Evolutionary conservation across 92 coral and sea anemone genomes (phyloP).

Genomic region (Blastomussa wellsi): DNA sequence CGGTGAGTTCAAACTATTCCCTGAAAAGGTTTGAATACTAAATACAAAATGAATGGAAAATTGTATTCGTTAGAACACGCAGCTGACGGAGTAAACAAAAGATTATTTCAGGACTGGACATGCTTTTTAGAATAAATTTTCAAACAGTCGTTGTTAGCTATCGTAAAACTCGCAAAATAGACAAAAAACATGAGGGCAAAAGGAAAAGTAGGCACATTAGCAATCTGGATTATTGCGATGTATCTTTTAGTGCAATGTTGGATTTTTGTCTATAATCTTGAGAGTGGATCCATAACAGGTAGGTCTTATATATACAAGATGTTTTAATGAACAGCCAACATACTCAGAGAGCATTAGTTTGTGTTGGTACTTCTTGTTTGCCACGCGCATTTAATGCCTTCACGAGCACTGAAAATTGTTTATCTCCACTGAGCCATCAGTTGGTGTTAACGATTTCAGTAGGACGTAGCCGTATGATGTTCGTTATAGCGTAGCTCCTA

Average conservation of each 20-base stretch:
- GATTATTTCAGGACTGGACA: not conserved
- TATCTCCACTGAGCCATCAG: too few relatives aligned
- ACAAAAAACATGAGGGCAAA: not conserved
- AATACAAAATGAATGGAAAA: not conserved
- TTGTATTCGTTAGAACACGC: not conserved
- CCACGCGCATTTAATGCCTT: too few relatives aligned
- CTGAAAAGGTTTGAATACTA: not conserved
- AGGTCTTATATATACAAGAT: not conserved
- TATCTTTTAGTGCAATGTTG: constrained; percentile 13
- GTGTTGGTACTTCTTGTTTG: too few relatives aligned
- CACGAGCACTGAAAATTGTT: not conserved
- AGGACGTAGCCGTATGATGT: too few relatives aligned
- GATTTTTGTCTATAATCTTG: constrained; percentile 19
- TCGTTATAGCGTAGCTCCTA: too few relatives aligned
- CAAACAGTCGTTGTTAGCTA: not conserved
- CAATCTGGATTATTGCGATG: constrained; percentile 8
- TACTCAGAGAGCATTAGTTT: too few relatives aligned
- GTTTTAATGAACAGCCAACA: not conserved
- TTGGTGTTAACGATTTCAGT: too few relatives aligned
- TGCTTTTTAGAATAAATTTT: not conserved
- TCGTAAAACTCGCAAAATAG: not conserved
- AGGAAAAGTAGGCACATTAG: constrained; percentile 1
- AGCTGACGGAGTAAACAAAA: not conserved
- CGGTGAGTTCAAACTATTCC: not conserved
- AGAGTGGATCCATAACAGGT: not conserved